Conservation (phyloP, 1,140 invertebrate genomes). For the Calephelis nemesis region DNA sequence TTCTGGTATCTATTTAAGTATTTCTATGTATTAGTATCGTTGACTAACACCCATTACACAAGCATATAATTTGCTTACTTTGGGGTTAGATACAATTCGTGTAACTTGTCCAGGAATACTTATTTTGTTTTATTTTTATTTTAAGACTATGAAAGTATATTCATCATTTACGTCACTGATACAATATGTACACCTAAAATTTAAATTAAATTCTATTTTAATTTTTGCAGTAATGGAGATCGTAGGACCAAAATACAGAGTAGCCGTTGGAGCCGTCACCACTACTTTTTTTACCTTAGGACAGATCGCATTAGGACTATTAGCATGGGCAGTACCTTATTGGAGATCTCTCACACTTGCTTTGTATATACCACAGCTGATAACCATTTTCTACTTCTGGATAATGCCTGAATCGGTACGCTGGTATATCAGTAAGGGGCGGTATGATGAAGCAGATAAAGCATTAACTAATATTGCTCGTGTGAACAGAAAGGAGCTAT, state of each 20-base stretch:
- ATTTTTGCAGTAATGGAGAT: conserved; percentile 76
- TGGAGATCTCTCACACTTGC: conserved; percentile 85
- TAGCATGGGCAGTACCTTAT: conserved; percentile 84
- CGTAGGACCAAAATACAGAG: conserved; percentile 85
- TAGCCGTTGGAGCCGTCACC: conserved; percentile 84
- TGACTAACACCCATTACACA: too few relatives aligned
- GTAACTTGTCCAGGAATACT: too few relatives aligned
- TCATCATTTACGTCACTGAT: too few relatives aligned
- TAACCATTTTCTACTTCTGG: conserved; percentile 82
- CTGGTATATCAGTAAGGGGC: conserved; percentile 88
- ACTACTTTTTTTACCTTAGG: conserved; percentile 86
- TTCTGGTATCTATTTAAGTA: too few relatives aligned
- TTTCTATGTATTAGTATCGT: too few relatives aligned
- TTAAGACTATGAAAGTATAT: too few relatives aligned
- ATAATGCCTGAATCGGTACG: conserved; percentile 84
- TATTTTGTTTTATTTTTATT: too few relatives aligned
- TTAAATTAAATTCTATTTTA: neutral
- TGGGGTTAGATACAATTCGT: too few relatives aligned
- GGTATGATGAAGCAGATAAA: conserved; percentile 82
- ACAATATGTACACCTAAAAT: too few relatives aligned
- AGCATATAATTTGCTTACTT: too few relatives aligned
- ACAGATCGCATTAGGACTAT: conserved; percentile 82
- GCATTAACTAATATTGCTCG: conserved; percentile 82
- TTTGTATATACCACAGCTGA: conserved; percentile 83
- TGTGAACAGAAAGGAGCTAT: conserved; percentile 80